Percentiles rank a stretch among this genome's conserved stretches.
Evolutionary conservation across 2,888 invertebrate species (phyloP).

Genomic region (Dasysyrphus tricinctus): DNA sequence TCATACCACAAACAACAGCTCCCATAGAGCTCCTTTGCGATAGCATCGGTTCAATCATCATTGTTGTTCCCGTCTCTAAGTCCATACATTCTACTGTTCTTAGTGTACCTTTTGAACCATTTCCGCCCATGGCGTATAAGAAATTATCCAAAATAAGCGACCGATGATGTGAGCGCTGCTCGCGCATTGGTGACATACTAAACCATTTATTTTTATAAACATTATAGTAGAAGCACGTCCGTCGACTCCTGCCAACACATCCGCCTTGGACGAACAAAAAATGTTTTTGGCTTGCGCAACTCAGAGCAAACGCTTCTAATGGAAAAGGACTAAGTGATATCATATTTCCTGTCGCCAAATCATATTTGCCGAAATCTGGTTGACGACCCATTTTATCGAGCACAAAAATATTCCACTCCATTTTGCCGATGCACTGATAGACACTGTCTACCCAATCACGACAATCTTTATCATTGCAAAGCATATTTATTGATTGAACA

Average conservation of each 20-base stretch:
- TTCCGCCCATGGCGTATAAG: slow-evolving; percentile 79
- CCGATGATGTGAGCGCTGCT: slow-evolving; percentile 79
- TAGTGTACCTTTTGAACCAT: slow-evolving; percentile 76
- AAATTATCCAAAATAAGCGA: slow-evolving; percentile 77
- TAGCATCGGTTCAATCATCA: slow-evolving; percentile 77
- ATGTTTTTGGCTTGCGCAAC: slow-evolving; percentile 77
- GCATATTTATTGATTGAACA: slow-evolving; percentile 73
- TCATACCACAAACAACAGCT: slow-evolving; percentile 77
- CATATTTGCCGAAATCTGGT: slow-evolving; percentile 77
- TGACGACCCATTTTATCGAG: slow-evolving; percentile 79
- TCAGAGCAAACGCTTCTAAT: slow-evolving; percentile 78
- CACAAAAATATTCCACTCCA: slow-evolving; percentile 79
- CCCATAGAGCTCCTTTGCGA: slow-evolving; percentile 79
- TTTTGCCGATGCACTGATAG: slow-evolving; percentile 70
- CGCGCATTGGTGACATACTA: slow-evolving; percentile 75
- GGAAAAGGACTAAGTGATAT: slow-evolving; percentile 77
- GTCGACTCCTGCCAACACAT: slow-evolving; percentile 77
- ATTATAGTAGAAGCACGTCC: slow-evolving; percentile 78
- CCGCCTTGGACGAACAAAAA: slow-evolving; percentile 79
- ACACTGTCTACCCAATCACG: slow-evolving; percentile 77
- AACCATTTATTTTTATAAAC: slow-evolving; percentile 79
- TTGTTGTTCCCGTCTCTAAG: slow-evolving; percentile 76
- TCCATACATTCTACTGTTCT: slow-evolving; percentile 78
- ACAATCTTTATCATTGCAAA: slow-evolving; percentile 75
- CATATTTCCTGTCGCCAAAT: slow-evolving; percentile 76